Evolutionary conservation across 2,113 vertebrate genomes (phyloP).

Genomic region (Silurus meridionalis): DNA sequence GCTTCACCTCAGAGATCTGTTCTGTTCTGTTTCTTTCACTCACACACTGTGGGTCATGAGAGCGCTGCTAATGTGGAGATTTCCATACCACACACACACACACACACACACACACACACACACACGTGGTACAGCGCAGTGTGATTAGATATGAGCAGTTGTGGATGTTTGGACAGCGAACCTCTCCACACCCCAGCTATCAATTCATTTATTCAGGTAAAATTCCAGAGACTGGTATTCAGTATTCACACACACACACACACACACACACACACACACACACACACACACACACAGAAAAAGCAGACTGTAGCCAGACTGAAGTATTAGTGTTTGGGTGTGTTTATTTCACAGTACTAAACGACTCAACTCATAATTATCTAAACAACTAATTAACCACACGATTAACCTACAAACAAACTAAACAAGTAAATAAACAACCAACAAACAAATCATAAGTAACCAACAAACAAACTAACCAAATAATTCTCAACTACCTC

Average conservation of each 20-base stretch:
- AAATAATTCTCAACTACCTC: neutral
- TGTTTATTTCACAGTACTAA: too few relatives aligned
- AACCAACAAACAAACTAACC: neutral
- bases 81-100: constrained; percentile 9
- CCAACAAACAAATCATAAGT: neutral
- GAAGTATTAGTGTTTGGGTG: neutral
- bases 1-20: neutral
- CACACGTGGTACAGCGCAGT: neutral
- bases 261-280: neutral
- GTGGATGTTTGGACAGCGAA: neutral
- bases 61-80: constrained; percentile 28
- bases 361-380: too few relatives aligned
- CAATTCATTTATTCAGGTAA: neutral
- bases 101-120: neutral
- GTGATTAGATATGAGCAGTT: neutral
- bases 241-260: neutral
- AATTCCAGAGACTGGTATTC: neutral
- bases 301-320: neutral
- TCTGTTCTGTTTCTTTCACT: neutral
- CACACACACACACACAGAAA: neutral
- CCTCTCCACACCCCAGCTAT: neutral
- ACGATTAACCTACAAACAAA: too few relatives aligned
- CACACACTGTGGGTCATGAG: constrained; percentile 15
- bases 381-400: neutral
- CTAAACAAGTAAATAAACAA: neutral